Conservation (phyloP, 1,140 invertebrate genomes). For the Riptortus pedestris region DNA sequence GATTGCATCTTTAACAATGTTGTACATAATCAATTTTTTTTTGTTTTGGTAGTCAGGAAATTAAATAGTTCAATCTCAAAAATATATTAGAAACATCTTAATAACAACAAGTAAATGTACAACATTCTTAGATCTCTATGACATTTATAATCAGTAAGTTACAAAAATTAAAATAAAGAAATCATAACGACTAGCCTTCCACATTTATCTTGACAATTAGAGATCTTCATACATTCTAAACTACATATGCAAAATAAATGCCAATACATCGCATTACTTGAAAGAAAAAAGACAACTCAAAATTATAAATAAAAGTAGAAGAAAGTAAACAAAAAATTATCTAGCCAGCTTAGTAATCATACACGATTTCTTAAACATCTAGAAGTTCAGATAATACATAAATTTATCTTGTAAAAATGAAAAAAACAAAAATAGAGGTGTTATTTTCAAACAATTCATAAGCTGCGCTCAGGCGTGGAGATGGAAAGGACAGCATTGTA, state of each 20-base stretch:
- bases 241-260: neutral
- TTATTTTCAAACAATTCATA: no score
- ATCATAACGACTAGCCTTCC: constrained; percentile 8
- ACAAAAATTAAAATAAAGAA: neutral
- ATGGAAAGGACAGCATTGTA: neutral
- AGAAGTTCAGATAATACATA: no score
- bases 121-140: constrained; percentile 17
- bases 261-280: neutral
- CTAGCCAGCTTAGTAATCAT: no score
- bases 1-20: neutral
- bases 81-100: neutral
- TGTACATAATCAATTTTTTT: constrained; percentile 3
- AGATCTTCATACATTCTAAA: constrained; percentile 3
- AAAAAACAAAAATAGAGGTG: no score
- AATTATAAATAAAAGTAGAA: neutral
- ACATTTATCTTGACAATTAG: constrained; percentile 4
- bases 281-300: neutral
- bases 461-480: neutral
- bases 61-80: neutral
- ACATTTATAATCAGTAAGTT: neutral
- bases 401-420: no score
- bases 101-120: constrained; percentile 2
- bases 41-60: no score
- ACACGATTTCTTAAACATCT: no score
- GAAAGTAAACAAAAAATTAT: neutral